phyloP scores from a whole-genome alignment of 2,888 invertebrate genomes.

The Hetaerina titia region DNA sequence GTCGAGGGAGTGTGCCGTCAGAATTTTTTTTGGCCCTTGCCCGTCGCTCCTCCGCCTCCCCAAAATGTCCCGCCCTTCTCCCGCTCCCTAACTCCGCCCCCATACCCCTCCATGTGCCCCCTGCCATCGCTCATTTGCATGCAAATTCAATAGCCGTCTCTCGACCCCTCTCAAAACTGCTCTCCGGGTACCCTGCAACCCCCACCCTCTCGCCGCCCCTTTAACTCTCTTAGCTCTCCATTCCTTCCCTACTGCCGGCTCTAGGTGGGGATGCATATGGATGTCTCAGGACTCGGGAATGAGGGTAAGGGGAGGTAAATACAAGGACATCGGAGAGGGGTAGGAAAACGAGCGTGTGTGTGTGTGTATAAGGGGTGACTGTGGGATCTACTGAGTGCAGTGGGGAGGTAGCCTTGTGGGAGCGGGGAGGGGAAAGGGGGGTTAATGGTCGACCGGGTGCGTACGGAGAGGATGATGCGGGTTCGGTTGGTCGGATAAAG shows the following conservation, averaged over 20 bases:
- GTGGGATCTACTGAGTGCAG: background rate
- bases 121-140: constrained; percentile 39
- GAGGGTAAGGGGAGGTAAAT: background rate
- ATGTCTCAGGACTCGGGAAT: background rate
- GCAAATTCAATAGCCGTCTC: constrained; percentile 41
- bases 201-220: background rate
- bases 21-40: background rate
- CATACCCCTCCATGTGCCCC: background rate
- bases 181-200: background rate
- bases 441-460: background rate
- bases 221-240: background rate
- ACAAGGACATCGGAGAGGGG: background rate
- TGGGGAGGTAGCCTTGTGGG: background rate
- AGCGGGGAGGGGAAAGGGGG: background rate
- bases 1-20: background rate
- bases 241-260: background rate
- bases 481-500: too few species aligned
- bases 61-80: background rate
- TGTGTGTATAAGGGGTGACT: background rate
- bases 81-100: background rate
- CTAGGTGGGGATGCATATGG: background rate
- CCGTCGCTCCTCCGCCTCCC: background rate
- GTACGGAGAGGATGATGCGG: too few species aligned
- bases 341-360: too few species aligned
- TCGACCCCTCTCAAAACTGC: background rate